These are phyloP conservation scores for Callyntrura guangdongensis DNA, from an alignment of 2,888 invertebrate species.

Conservation along the genomic window DNA sequence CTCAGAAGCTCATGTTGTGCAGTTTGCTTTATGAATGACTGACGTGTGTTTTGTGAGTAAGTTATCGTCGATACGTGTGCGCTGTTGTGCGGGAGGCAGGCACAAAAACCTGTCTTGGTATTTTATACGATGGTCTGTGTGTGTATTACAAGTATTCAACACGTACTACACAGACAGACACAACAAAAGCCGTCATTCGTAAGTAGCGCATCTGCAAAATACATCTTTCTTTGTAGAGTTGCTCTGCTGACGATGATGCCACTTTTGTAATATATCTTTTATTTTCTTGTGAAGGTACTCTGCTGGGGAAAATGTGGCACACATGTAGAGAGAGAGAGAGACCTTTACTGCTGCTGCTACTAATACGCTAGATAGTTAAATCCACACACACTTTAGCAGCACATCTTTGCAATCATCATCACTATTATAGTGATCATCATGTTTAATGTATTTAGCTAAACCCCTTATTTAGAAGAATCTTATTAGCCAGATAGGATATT, in stretches of 20 bases:
- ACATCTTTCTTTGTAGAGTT: slow-evolving; percentile 40
- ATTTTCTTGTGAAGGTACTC: neutral
- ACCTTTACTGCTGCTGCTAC: neutral
- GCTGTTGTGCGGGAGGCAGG: slow-evolving; percentile 17
- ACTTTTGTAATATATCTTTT: neutral
- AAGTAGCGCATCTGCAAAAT: slow-evolving; percentile 73
- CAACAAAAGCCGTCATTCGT: slow-evolving; percentile 55
- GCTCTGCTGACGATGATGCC: slow-evolving; percentile 18
- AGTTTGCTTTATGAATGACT: slow-evolving; percentile 41
- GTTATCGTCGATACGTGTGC: slow-evolving; percentile 35
- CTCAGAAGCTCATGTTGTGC: neutral
- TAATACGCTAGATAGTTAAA: neutral
- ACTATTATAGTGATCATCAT: slow-evolving; percentile 30
- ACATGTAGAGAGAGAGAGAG: slow-evolving; percentile 17
- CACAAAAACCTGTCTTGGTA: slow-evolving; percentile 62
- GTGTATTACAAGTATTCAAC: slow-evolving; percentile 30
- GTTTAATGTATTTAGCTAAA: slow-evolving; percentile 61
- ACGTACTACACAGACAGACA: neutral
- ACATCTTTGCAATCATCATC: neutral
- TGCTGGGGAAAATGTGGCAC: slow-evolving; percentile 69
- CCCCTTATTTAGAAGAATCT: slow-evolving; percentile 68
- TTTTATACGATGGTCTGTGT: slow-evolving; percentile 54
- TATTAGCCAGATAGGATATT: slow-evolving; percentile 65
- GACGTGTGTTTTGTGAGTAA: slow-evolving; percentile 47
- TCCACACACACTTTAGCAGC: slow-evolving; percentile 25